phyloP scores from a whole-genome alignment of 2,888 invertebrate species.

The Theretra japonica region DNA sequence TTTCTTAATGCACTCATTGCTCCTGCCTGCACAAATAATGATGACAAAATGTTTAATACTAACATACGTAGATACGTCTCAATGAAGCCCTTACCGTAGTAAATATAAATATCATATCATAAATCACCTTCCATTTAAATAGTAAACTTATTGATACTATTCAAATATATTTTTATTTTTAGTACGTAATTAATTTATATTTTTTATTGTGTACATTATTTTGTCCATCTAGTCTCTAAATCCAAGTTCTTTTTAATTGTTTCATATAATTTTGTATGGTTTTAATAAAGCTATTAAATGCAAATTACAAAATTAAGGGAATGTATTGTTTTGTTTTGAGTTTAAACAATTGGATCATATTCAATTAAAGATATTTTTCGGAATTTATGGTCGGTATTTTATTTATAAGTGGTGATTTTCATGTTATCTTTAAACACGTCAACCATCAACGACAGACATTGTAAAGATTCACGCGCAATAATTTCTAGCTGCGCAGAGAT shows the following conservation, averaged over 20 bases:
- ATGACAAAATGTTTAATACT: constrained; percentile 26
- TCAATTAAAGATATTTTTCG: constrained; percentile 33
- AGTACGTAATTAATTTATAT: neutral
- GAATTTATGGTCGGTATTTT: constrained; percentile 16
- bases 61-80: neutral
- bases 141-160: neutral
- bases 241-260: neutral
- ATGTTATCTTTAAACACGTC: too few relatives aligned
- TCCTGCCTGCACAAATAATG: constrained; percentile 44
- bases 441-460: too few relatives aligned
- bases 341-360: constrained; percentile 24
- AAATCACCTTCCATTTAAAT: constrained; percentile 10
- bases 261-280: neutral
- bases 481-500: too few relatives aligned
- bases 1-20: constrained; percentile 41
- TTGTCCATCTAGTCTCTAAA: constrained; percentile 16
- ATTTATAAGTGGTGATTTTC: neutral
- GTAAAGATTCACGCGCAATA: too few relatives aligned
- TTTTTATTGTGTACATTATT: neutral
- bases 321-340: neutral
- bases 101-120: constrained; percentile 6
- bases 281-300: neutral
- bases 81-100: constrained; percentile 11
- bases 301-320: neutral
- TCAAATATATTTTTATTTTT: neutral